Evolutionary conservation across 1,140 invertebrate genomes (phyloP), one percentile per base, ranked within the genome.

Genomic region (Hylaeus anthracinus): DNA sequence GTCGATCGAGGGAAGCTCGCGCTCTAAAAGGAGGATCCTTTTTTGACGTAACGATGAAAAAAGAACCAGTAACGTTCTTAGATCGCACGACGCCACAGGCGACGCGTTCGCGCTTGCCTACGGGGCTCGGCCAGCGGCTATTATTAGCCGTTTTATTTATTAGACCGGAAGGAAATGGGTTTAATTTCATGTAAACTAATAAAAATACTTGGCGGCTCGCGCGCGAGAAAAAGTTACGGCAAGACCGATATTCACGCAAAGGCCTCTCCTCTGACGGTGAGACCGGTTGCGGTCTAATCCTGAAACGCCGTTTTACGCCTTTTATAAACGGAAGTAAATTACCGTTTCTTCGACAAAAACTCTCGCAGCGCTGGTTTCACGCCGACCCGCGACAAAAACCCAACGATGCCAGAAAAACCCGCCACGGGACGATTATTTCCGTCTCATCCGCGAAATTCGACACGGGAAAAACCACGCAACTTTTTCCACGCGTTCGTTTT

Each of bases 181-280:
- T 75, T 80, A 80, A 80, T 80, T 80, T 80, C 79, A 80, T 80
- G 79, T 75, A 80, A 80, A 80, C 79, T 69, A 80, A 80, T 80
- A 80, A 80, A 80, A 80, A 80, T 80, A 80, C 79, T 80, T 80
- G 79, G 79, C 72, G n/a, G 72, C 26, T 63, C 41, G 78, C 71
- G 78, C 53, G 73, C 6, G 67, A 75, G 60, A 79, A 75, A 80
- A 80, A 80, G 79, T 80, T 80, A 75, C 79, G 72, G 56, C 72
- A 75, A 75, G 79, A 74, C 72, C 79, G 79, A 80, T 80, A 80
- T 80, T n/a, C 63, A 67, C 72, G 79, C 72, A 74, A 75, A 75
- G 72, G 79, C 72, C 64, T 75, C 43, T 39, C 41, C 12, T 61
- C 14, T 26, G 61, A 48, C 70, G 37, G 70, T 12, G 67, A 58